Evolutionary conservation across 2,113 vertebrate genomes (phyloP), one percentile per base, ranked within the genome.

Genomic region (Macquaria australasica): DNA sequence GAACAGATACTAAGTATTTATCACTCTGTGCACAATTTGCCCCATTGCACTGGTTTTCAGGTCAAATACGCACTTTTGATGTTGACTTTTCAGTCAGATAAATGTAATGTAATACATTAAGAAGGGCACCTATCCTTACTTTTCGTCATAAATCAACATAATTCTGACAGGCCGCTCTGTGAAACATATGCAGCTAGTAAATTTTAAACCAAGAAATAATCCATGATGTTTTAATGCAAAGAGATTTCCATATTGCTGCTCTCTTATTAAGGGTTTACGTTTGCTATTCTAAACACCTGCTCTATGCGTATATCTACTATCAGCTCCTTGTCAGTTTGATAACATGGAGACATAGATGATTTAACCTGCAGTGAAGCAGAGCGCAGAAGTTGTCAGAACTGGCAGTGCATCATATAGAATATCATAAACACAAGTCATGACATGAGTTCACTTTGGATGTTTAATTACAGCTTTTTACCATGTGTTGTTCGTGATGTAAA

Each of bases 351-450:
- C 39, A 16, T 20, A 50, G 59, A 75, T 82, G 53, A 79, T 88
- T 91, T 83, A 63, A 85, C 81, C 56, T 82, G 83, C 67, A 66
- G 16, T 3, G 10, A 64, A 75, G 85, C 81, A 74, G 28, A 70
- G 51, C 60, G 8, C 62, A n/a, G 48, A 73, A 85, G 56, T 45
- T 88, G 79, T 83, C 85, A 84, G 28, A 91, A 12, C 77, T 7
- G 41, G 55, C 64, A 4, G 25, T 16, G 62, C 51, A 37, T 82
- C 48, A 28, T 60, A 71, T 18, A 18, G 50, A 69, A 73, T n/a
- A 31, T 62, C 6, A 16, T 18, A 34, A 64, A 41, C n/a, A 79
- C 28, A n/a, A 25, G 6, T 64, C 1, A 31, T 55, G 71, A 71
- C 68, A 41, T 4, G 0, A 74, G 28, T 53, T 82, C 15, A 43